Base-by-base conservation (phyloP, 2,888 invertebrate species). In the Acrobasis suavella region DNA sequence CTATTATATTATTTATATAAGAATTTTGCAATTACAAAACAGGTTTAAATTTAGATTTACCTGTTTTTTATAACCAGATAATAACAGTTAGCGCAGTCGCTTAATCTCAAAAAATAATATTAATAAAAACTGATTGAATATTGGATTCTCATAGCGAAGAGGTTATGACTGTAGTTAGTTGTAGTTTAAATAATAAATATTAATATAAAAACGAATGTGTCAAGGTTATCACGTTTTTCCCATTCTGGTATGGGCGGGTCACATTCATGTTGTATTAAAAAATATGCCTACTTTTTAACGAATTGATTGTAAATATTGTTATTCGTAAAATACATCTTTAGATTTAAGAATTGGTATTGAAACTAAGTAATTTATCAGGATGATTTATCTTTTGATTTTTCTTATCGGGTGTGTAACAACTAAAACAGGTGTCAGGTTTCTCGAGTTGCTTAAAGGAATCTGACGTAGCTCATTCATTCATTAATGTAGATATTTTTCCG, bases 71-170 rank as follows among this genome's bases (percentile, higher is more conserved):
- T 42, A 17, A 22, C 14, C 6, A 39, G 15, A 12, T 42, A 56
- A 56, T 22, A 56, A 56, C 16, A 16, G 17, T 42, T 56, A 42
- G 16, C 42, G 8, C 22, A 46, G 42, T 42, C 10, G 39, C 17
- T n/a, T 55, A 9, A 22, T 16, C 14, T n/a, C n/a, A 16, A 56
- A 56, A 56, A 56, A 42, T 39, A 39, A 55, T 55, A 39, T 56
- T 46, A 56, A 56, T 56, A 56, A 56, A 56, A 56, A 56, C 14
- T 42, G 56, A 56, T 52, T 52, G 52, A 52, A 52, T 14, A 14
- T 52, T 0, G 14, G 52, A 32, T 52, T 32, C 32, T 52, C 22
- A 52, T 56, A 17, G 16, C 14, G 46, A 46, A 39, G 46, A 14
- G 12, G 22, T 56, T 56, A 56, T 42, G 56, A 16, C 56, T 17